A percentile compares a stretch with the other conserved stretches of the same genome.
Conservation (phyloP, 2,113 vertebrate species). For the Notarius lentiginosus region DNA sequence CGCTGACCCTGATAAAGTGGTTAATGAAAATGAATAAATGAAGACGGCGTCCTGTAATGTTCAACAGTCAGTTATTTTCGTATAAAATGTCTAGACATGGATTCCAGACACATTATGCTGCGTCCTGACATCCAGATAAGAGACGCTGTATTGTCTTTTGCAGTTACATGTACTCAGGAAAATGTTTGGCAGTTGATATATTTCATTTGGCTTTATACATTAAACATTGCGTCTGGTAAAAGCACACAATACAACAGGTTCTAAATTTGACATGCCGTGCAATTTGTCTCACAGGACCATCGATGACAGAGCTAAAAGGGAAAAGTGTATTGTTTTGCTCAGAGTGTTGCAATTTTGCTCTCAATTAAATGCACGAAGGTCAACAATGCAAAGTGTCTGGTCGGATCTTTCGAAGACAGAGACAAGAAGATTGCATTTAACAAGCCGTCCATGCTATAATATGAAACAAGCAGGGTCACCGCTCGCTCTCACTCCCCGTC, state of each 20-base stretch:
- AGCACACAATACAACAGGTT: conserved; percentile 33
- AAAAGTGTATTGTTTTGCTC: conserved; percentile 31
- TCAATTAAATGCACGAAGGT: conserved; percentile 20
- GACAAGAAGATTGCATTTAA: conserved; percentile 50
- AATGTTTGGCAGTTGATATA: neutral
- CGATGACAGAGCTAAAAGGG: neutral
- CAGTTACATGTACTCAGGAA: neutral
- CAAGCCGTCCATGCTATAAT: conserved; percentile 47
- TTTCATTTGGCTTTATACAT: neutral
- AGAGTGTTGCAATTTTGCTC: conserved; percentile 2
- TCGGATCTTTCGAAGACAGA: conserved; percentile 38
- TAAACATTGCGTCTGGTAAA: conserved; percentile 43
- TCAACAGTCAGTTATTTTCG: neutral
- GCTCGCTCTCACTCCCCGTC: neutral
- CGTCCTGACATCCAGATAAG: neutral
- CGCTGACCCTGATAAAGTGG: neutral
- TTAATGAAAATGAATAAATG: neutral
- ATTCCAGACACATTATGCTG: neutral
- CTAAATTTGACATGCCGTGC: conserved; percentile 39
- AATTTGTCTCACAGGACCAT: neutral
- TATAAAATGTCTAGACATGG: neutral
- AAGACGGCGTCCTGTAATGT: neutral
- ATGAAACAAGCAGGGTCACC: conserved; percentile 59
- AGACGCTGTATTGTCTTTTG: neutral
- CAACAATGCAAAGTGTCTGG: conserved; percentile 40